Evolutionary conservation across 2,797 vertebrate species (phyloP).

Genomic region (Scomberomorus guttatus): DNA sequence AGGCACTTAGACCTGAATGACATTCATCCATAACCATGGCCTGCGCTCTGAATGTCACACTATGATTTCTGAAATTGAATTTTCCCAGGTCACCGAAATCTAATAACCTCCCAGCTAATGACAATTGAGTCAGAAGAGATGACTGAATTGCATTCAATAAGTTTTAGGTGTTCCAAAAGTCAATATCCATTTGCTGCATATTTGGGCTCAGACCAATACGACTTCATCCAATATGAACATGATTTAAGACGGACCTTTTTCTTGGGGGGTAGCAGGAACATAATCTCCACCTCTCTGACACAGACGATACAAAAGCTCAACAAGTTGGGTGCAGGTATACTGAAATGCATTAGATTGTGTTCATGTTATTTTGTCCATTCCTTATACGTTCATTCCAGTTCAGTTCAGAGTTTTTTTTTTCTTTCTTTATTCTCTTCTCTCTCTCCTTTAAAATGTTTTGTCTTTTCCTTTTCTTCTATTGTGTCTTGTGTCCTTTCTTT

Average conservation of each 20-base stretch:
- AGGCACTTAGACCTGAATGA: conserved; percentile 23
- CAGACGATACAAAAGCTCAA: neutral
- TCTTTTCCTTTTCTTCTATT: neutral
- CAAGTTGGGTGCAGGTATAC: neutral
- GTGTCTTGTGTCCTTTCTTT: no score
- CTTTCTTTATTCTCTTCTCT: no score
- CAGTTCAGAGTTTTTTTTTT: neutral
- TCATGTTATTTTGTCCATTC: neutral
- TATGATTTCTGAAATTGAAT: conserved; percentile 61
- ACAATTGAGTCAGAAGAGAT: conserved; percentile 41
- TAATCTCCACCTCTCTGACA: neutral
- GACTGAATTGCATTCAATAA: conserved; percentile 46
- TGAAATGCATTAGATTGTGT: neutral
- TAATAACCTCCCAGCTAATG: conserved; percentile 62
- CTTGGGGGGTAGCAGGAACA: neutral
- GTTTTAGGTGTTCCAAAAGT: conserved; percentile 50
- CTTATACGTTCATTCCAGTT: neutral
- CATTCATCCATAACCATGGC: conserved; percentile 38
- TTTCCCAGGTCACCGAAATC: conserved; percentile 56
- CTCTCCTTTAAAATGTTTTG: neutral
- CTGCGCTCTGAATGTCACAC: conserved; percentile 40
- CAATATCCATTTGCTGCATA: conserved; percentile 44
- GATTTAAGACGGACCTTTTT: conserved; percentile 3
- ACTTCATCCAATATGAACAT: conserved; percentile 16
- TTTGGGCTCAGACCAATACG: conserved; percentile 16